Evolutionary conservation across 2,797 vertebrate genomes (phyloP).

Genomic region (Melopsittacus undulatus): DNA sequence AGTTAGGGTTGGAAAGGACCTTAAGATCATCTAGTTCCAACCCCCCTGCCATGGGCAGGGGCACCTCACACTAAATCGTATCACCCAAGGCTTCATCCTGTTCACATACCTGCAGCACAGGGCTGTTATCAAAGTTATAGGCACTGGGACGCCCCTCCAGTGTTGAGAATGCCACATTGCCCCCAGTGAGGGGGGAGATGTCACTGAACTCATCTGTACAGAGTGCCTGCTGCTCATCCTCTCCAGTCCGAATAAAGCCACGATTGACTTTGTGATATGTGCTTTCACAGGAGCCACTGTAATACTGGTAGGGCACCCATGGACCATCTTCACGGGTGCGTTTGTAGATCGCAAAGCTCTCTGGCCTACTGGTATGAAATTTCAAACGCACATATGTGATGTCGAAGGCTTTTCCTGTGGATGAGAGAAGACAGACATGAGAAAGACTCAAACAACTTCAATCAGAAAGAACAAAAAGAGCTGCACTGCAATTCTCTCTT

Average conservation of each 20-base stretch:
- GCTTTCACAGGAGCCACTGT: constrained; percentile 96
- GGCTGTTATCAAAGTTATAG: constrained; percentile 96
- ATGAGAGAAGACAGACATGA: not conserved
- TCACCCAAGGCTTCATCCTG: not conserved
- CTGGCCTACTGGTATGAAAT: constrained; percentile 96
- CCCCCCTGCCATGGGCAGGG: no score
- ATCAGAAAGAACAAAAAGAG: not conserved
- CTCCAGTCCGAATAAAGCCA: constrained; percentile 91
- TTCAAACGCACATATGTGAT: constrained; percentile 96
- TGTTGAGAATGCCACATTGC: constrained; percentile 96
- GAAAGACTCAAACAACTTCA: not conserved
- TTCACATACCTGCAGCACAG: constrained; percentile 87
- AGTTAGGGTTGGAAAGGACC: no score
- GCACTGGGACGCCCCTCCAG: constrained; percentile 93
- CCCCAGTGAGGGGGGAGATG: constrained; percentile 95
- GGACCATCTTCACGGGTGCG: constrained; percentile 84
- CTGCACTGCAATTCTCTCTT: not conserved
- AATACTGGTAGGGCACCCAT: constrained; percentile 95
- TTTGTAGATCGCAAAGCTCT: constrained; percentile 97
- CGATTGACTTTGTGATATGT: constrained; percentile 86
- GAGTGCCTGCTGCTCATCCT: constrained; percentile 92
- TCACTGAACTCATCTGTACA: constrained; percentile 98
- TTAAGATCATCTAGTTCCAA: no score
- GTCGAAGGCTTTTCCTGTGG: constrained; percentile 93
- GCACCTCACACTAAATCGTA: no score